Evolutionary conservation across 2,888 invertebrate species (phyloP).

Genomic region (Ganaspis brasiliensis): DNA sequence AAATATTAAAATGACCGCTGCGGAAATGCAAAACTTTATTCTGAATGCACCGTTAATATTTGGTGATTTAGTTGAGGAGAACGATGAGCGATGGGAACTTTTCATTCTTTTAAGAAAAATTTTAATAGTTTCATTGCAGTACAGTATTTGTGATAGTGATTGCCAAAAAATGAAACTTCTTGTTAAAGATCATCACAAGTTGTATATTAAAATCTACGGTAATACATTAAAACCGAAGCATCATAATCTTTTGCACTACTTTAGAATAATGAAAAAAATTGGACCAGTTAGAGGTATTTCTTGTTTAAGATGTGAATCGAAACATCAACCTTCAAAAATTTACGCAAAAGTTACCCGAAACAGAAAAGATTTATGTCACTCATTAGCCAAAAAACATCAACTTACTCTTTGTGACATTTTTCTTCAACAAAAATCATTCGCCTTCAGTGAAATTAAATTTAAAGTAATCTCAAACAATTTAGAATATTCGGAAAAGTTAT

Average conservation of each 20-base stretch:
- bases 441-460: conserved; percentile 6
- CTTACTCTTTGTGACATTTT: conserved; percentile 32
- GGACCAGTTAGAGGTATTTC: conserved; percentile 60
- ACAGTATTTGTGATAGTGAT: conserved; percentile 42
- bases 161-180: conserved; percentile 1
- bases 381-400: conserved; percentile 37
- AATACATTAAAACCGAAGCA: conserved; percentile 57
- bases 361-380: conserved; percentile 36
- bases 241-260: conserved; percentile 62
- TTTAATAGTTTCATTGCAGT: conserved; percentile 7
- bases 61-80: conserved; percentile 47
- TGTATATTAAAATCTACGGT: conserved; percentile 43
- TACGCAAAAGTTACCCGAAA: conserved; percentile 25
- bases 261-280: conserved; percentile 53
- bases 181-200: conserved; percentile 10
- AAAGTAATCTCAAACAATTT: background rate
- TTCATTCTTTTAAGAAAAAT: conserved; percentile 26
- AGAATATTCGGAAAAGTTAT: conserved; percentile 22
- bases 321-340: conserved; percentile 59
- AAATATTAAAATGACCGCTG: conserved; percentile 56
- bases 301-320: conserved; percentile 62
- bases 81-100: conserved; percentile 49
- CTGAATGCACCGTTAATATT: conserved; percentile 41
- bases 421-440: conserved; percentile 36
- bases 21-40: conserved; percentile 54